Evolutionary conservation across 2,113 vertebrate species (phyloP).

Genomic region (Poeciliopsis turrubarensis): DNA sequence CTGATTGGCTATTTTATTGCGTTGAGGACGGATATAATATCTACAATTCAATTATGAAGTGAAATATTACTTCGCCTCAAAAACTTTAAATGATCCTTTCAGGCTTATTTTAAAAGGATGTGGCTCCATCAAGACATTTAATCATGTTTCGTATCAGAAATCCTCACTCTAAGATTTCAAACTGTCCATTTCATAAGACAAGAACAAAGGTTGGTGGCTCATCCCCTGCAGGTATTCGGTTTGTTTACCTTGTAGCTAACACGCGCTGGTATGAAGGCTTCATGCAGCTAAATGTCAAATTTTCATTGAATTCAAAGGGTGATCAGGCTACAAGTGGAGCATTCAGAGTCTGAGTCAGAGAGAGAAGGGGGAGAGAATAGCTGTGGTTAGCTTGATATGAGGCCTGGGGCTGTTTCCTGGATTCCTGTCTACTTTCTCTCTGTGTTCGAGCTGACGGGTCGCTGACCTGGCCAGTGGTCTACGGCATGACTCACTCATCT

Average conservation of each 20-base stretch:
- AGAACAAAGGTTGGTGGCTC: not conserved
- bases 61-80: too few species aligned
- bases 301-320: conserved; percentile 6
- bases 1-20: too few species aligned
- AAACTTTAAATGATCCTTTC: too few species aligned
- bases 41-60: too few species aligned
- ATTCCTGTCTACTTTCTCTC: conserved; percentile 28
- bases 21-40: too few species aligned
- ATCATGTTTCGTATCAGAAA: not conserved
- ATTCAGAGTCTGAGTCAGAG: conserved; percentile 52
- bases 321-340: conserved; percentile 47
- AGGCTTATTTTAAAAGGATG: too few species aligned
- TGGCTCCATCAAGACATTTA: too few species aligned
- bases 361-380: conserved; percentile 46
- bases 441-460: conserved; percentile 54
- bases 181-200: not conserved
- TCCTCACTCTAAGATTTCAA: not conserved
- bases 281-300: conserved; percentile 23
- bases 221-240: conserved; percentile 2
- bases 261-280: not conserved
- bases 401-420: conserved; percentile 57
- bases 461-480: conserved; percentile 55
- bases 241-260: conserved; percentile 1
- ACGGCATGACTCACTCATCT: conserved; percentile 62
- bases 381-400: conserved; percentile 42